These are phyloP conservation scores for Salvelinus fontinalis DNA, from an alignment of 2,113 vertebrate species.

Conservation along the genomic window DNA sequence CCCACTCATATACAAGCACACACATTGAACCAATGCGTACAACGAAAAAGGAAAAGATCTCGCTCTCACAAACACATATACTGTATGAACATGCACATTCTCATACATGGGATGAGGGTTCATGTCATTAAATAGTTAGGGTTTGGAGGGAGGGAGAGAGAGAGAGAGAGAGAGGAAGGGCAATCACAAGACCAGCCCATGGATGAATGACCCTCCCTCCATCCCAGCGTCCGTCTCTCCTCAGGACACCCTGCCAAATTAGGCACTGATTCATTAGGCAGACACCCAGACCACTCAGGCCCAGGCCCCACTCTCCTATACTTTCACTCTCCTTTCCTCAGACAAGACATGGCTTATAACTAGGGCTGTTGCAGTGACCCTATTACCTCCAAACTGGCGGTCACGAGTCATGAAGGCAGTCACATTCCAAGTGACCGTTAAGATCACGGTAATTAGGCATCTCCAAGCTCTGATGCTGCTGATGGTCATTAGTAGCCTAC, in stretches of 20 bases:
- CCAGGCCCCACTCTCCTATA: not conserved
- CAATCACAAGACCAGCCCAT: constrained; percentile 35
- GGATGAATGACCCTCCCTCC: constrained; percentile 7
- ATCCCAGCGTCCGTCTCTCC: constrained; percentile 5
- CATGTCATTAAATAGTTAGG: constrained; percentile 21
- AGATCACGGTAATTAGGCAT: no score
- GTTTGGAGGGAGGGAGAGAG: constrained; percentile 2
- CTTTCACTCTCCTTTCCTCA: not conserved
- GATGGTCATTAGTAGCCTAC: no score
- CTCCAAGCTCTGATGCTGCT: no score
- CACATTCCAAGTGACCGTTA: no score
- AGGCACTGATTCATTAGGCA: constrained; percentile 29
- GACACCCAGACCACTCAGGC: not conserved
- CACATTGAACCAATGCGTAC: no score
- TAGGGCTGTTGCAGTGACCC: no score
- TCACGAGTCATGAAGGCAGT: no score
- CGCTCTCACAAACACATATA: not conserved
- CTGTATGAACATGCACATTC: not conserved
- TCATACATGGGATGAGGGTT: constrained; percentile 22
- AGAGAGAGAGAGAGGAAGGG: constrained; percentile 3
- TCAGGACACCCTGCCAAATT: constrained; percentile 32
- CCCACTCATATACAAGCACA: not conserved
- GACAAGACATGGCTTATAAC: no score
- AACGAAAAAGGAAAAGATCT: not conserved
- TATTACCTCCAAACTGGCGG: no score